Evolutionary conservation across 2,113 vertebrate species (phyloP).

Genomic region (Holacanthus passer): DNA sequence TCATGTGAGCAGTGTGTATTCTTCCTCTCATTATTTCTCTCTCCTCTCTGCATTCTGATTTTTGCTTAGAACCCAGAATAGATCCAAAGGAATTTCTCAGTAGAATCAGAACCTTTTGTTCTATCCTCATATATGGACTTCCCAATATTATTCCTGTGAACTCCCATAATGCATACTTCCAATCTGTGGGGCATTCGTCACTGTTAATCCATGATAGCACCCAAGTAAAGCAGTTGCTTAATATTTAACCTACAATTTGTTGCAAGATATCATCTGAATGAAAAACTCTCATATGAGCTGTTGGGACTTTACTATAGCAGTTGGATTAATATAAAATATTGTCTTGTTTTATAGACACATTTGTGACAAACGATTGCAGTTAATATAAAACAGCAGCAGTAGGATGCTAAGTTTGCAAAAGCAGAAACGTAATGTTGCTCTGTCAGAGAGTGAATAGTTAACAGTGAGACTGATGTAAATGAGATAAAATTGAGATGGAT

Average conservation of each 20-base stretch:
- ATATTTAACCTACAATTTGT: constrained; percentile 7
- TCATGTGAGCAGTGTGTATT: not conserved
- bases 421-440: not conserved
- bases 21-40: not conserved
- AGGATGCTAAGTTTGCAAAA: not conserved
- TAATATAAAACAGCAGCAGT: not conserved
- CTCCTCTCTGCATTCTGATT: constrained; percentile 4
- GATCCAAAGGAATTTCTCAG: constrained; percentile 12
- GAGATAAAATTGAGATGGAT: not conserved
- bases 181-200: not conserved
- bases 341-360: not conserved
- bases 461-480: not conserved
- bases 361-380: not conserved
- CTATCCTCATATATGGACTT: not conserved
- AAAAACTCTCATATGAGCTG: not conserved
- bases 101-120: constrained; percentile 24
- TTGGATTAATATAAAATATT: not conserved
- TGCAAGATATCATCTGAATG: not conserved
- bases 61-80: constrained; percentile 5
- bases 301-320: too few species aligned
- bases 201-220: not conserved
- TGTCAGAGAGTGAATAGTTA: not conserved
- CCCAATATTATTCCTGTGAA: not conserved
- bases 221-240: not conserved
- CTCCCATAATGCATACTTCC: not conserved